Percentiles rank a stretch among this genome's conserved stretches.
These are phyloP conservation scores for Amphibalanus amphitrite DNA, from an alignment of 1,140 invertebrate genomes.

Conservation along the genomic window DNA sequence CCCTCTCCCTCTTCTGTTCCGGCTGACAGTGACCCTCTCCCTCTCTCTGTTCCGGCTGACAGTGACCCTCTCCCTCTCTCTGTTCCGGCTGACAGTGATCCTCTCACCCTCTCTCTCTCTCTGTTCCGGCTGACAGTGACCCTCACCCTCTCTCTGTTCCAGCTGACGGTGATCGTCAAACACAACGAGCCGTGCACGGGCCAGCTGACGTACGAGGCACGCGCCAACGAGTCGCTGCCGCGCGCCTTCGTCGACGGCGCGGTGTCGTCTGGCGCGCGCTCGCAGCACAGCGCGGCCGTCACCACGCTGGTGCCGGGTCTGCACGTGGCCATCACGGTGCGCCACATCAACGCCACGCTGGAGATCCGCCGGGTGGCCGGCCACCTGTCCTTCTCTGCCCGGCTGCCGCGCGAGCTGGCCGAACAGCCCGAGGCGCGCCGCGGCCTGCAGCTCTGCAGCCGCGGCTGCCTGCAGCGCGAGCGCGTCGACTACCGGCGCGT, in stretches of 20 bases:
- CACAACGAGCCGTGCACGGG: constrained; percentile 29
- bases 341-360: constrained; percentile 32
- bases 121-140: no score
- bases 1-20: no score
- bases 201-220: constrained; percentile 33
- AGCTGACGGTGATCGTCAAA: constrained; percentile 39
- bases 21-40: no score
- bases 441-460: constrained; percentile 31
- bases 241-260: constrained; percentile 29
- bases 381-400: constrained; percentile 35
- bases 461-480: constrained; percentile 34
- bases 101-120: no score
- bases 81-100: no score
- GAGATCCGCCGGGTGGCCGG: constrained; percentile 28
- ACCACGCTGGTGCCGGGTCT: constrained; percentile 21
- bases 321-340: constrained; percentile 33
- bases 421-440: constrained; percentile 17
- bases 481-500: constrained; percentile 27
- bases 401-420: constrained; percentile 30
- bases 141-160: constrained; percentile 17
- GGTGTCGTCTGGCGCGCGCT: constrained; percentile 20
- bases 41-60: no score
- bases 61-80: no score
- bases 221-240: constrained; percentile 27
- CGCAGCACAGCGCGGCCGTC: constrained; percentile 20